Conservation (phyloP, 2,113 vertebrate genomes). For the Hippopotamus amphibius region DNA sequence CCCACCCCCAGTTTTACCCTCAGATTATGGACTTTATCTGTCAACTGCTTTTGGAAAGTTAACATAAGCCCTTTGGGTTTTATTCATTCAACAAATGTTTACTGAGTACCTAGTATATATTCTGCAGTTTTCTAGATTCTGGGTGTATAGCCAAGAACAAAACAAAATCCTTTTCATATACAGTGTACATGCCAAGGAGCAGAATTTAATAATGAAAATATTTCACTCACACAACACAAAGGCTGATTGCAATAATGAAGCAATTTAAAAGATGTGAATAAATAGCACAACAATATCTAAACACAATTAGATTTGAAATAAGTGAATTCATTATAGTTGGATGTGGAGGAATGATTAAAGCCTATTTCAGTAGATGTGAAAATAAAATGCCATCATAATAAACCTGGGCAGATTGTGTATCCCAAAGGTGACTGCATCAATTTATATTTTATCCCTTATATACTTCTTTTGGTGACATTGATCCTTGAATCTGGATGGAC, state of each 20-base stretch:
- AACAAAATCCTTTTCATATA: not conserved
- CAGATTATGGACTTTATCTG: not conserved
- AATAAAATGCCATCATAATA: constrained; percentile 8
- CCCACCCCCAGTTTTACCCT: not conserved
- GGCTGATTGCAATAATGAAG: not conserved
- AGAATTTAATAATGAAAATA: constrained; percentile 23
- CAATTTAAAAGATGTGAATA: constrained; percentile 10
- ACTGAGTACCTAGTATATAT: not conserved
- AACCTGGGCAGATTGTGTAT: not conserved
- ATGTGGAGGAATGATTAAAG: not conserved
- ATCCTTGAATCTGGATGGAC: not conserved
- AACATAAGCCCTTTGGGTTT: not conserved
- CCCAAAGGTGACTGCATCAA: not conserved
- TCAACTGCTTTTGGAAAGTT: not conserved
- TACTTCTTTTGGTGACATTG: not conserved
- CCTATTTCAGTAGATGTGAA: constrained; percentile 12
- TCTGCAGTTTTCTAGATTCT: not conserved
- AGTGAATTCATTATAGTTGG: not conserved
- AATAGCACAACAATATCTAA: not conserved
- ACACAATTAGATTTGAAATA: not conserved
- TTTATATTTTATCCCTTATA: not conserved
- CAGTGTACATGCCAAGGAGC: not conserved
- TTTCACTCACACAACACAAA: not conserved
- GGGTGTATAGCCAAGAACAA: not conserved
- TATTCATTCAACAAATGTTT: not conserved